These are phyloP conservation scores for Bos indicus DNA, from an alignment of 2,113 vertebrate species.

Conservation along the genomic window DNA sequence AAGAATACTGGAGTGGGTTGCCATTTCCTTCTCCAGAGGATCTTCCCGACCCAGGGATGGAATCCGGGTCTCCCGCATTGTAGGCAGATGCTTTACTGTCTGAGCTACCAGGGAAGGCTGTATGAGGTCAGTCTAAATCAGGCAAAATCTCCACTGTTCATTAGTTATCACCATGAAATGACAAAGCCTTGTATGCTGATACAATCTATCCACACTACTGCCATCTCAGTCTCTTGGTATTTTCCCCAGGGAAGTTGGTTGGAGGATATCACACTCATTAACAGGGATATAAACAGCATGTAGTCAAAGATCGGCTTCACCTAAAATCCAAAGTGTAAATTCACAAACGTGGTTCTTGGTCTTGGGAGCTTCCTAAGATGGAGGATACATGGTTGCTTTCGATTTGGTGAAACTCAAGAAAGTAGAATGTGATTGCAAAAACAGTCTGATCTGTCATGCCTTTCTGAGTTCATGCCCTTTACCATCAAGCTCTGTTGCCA, in stretches of 20 bases:
- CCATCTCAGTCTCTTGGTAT: not conserved
- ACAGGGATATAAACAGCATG: not conserved
- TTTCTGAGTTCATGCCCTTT: not conserved
- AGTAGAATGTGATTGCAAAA: not conserved
- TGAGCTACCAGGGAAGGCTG: not conserved
- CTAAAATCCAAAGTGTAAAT: not conserved
- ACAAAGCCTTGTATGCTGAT: not conserved
- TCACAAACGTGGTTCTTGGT: not conserved
- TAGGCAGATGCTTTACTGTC: fast-evolving
- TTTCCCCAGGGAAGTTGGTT: not conserved
- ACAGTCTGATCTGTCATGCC: not conserved
- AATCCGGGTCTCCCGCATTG: not conserved
- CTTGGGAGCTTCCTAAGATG: not conserved
- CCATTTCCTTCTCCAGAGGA: not conserved
- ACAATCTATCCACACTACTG: not conserved
- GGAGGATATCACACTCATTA: not conserved
- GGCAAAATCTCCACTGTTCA: not conserved
- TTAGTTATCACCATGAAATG: not conserved
- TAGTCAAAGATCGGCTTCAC: not conserved
- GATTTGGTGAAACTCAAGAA: not conserved
- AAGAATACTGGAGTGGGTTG: not conserved
- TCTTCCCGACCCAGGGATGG: not conserved
- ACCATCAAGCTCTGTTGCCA: not conserved
- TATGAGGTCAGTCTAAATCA: not conserved
- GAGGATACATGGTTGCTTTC: not conserved